A percentile compares a stretch with the other conserved stretches of the same genome.
phyloP scores from a whole-genome alignment of 2,797 vertebrate species.

The Peromyscus nudipes region DNA sequence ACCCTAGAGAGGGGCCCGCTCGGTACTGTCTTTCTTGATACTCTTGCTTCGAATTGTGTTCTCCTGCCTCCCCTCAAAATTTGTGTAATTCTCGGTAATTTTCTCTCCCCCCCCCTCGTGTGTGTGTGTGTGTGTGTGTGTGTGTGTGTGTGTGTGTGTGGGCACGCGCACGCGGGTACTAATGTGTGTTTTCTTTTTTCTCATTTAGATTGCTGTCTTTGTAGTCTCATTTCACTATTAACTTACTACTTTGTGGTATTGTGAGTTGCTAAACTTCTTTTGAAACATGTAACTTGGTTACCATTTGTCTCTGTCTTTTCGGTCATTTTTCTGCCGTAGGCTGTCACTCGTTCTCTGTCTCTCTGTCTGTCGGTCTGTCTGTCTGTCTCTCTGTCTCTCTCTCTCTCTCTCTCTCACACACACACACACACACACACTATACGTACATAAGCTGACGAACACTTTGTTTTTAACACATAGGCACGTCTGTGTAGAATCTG shows the following conservation, averaged over 20 bases:
- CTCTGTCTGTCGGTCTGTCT: too few species aligned
- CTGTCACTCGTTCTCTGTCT: background rate
- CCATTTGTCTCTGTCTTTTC: background rate
- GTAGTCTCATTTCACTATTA: slow-evolving; percentile 17
- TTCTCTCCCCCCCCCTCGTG: background rate
- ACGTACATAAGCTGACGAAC: background rate
- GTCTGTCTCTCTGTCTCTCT: too few species aligned
- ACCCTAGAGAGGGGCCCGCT: background rate
- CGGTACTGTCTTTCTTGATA: background rate
- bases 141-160: background rate
- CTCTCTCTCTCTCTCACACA: too few species aligned
- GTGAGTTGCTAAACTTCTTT: background rate
- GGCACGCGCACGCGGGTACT: too few species aligned
- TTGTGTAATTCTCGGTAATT: background rate
- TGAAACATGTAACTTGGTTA: background rate
- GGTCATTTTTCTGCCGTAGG: background rate
- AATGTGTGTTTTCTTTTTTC: background rate
- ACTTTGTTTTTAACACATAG: background rate
- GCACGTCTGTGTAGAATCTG: background rate
- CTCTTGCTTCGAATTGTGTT: background rate
- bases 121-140: too few species aligned
- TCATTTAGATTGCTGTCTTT: background rate
- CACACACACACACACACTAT: background rate
- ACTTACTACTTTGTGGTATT: background rate
- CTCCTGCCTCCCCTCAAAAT: background rate